A percentile compares a stretch with the other conserved stretches of the same genome.
phyloP scores from a whole-genome alignment of 2,797 vertebrate genomes.

The Hoplostethus mediterraneus region DNA sequence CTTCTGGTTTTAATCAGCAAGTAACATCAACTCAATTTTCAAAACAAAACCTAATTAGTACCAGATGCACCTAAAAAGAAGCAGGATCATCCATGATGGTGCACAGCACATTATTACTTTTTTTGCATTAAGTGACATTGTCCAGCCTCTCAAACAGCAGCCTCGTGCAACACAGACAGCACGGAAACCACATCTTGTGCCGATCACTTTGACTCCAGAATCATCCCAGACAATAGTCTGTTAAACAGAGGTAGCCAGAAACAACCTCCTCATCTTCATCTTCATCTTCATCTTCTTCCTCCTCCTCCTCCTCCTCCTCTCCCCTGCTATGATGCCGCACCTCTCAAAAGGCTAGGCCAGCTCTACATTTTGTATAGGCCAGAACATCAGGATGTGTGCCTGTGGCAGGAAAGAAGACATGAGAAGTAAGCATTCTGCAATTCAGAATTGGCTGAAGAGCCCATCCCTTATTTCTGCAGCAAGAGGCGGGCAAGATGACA shows the following conservation, averaged over 20 bases:
- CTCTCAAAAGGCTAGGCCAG: constrained; percentile 18
- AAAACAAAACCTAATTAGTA: constrained; percentile 3
- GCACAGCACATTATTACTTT: not conserved
- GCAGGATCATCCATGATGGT: not conserved
- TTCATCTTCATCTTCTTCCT: not conserved
- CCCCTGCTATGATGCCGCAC: not conserved
- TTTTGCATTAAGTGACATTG: constrained; percentile 1
- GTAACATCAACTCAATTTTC: not conserved
- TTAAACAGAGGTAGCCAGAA: constrained; percentile 12
- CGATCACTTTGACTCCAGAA: constrained; percentile 4
- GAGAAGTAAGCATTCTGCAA: not conserved
- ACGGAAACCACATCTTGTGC: constrained; percentile 22
- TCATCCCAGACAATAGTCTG: constrained; percentile 7
- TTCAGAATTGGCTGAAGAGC: not conserved
- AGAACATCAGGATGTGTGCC: constrained; percentile 23
- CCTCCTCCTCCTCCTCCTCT: not conserved
- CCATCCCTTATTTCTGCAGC: not conserved
- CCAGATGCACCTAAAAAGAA: constrained; percentile 16
- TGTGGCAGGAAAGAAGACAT: constrained; percentile 25
- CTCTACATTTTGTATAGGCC: constrained; percentile 7
- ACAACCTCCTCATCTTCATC: constrained; percentile 4
- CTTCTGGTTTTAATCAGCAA: not conserved
- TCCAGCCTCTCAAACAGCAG: constrained; percentile 27
- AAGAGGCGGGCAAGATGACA: not conserved
- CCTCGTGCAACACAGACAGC: constrained; percentile 29